Percentiles rank a stretch among this genome's conserved stretches.
Evolutionary conservation across 2,888 invertebrate genomes (phyloP).

Genomic region (Diplazon laetatorius): DNA sequence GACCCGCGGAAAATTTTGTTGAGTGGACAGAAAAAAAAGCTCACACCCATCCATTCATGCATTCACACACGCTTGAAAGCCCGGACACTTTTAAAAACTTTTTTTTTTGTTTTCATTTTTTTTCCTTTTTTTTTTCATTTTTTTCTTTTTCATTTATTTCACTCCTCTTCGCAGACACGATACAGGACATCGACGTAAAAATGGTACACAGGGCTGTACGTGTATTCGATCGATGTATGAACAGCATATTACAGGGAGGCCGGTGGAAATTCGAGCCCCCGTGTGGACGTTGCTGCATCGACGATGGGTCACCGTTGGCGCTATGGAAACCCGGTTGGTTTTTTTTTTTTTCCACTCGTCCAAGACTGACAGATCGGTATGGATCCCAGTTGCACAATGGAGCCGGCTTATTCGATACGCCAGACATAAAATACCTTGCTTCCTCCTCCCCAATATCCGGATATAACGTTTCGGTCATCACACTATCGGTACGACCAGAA

Average conservation of each 20-base stretch:
- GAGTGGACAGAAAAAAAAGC: slow-evolving; percentile 19
- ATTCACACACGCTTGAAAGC: slow-evolving; percentile 10
- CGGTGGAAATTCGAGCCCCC: slow-evolving; percentile 6
- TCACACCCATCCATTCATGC: too few species aligned
- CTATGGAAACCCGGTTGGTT: slow-evolving; percentile 7
- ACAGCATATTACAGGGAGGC: slow-evolving; percentile 9
- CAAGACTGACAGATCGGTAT: slow-evolving; percentile 31
- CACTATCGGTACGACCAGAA: slow-evolving; percentile 19
- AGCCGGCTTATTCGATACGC: slow-evolving; percentile 25
- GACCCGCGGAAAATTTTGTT: slow-evolving; percentile 23
- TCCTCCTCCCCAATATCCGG: not conserved
- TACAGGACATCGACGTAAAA: not conserved
- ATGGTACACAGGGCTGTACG: not conserved
- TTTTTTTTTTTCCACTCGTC: too few species aligned
- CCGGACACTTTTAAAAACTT: not conserved
- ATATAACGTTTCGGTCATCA: slow-evolving; percentile 20
- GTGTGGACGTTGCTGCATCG: slow-evolving; percentile 21
- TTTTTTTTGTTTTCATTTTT: not conserved
- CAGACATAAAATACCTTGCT: slow-evolving; percentile 19
- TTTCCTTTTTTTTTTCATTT: too few species aligned
- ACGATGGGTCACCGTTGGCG: slow-evolving; percentile 23
- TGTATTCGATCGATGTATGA: slow-evolving; percentile 1
- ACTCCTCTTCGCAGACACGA: slow-evolving; percentile 1
- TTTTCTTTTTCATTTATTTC: too few species aligned
- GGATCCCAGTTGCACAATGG: slow-evolving; percentile 25